Evolutionary conservation across 2,888 invertebrate species (phyloP).

Genomic region (Pogonocherus hispidulus): DNA sequence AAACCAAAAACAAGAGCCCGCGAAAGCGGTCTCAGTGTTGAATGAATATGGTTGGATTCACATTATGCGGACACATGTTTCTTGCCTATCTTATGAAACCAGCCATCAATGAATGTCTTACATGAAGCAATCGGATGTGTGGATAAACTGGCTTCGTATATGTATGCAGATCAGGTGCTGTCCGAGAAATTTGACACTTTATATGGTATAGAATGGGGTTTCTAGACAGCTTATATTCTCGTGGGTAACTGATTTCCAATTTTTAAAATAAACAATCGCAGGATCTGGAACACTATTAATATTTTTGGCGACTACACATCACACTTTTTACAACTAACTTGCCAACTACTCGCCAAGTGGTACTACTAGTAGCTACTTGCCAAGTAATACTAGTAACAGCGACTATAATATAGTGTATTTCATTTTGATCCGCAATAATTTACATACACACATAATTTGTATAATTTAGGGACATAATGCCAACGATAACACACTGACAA

Average conservation of each 20-base stretch:
- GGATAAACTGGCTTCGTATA: slow-evolving; percentile 35
- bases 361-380: too few species aligned
- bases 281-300: background rate
- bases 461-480: too few species aligned
- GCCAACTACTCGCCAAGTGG: too few species aligned
- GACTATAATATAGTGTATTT: too few species aligned
- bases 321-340: too few species aligned
- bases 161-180: slow-evolving; percentile 31
- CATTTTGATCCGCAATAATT: too few species aligned
- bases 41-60: slow-evolving; percentile 54
- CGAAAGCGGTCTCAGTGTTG: slow-evolving; percentile 38
- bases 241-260: background rate
- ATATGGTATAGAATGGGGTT: background rate
- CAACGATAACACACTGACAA: too few species aligned
- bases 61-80: slow-evolving; percentile 62
- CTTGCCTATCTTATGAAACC: slow-evolving; percentile 58
- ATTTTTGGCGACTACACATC: background rate
- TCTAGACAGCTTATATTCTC: background rate
- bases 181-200: slow-evolving; percentile 31
- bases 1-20: slow-evolving; percentile 26
- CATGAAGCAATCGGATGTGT: slow-evolving; percentile 48
- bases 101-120: slow-evolving; percentile 56
- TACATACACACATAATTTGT: too few species aligned
- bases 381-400: too few species aligned
- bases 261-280: background rate